phyloP scores from a whole-genome alignment of 92 coral and sea anemone genomes.

The Desmophyllum pertusum region DNA sequence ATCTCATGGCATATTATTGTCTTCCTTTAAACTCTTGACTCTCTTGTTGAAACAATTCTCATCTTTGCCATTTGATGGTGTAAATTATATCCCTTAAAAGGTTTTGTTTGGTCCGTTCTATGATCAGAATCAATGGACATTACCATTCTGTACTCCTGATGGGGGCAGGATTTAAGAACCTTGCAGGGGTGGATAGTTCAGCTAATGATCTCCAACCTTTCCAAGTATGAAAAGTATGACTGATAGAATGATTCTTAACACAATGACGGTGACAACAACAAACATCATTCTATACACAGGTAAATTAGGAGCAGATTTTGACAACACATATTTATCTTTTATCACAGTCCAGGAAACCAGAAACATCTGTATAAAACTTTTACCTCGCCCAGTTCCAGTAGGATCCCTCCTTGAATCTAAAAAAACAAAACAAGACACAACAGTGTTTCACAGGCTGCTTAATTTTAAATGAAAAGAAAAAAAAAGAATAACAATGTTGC shows the following conservation, averaged over 20 bases:
- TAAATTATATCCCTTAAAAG: too few relatives aligned
- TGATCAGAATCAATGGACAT: background rate
- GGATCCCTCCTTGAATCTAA: conserved; percentile 99
- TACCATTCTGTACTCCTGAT: background rate
- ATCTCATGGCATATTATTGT: too few relatives aligned
- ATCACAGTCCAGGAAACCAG: background rate
- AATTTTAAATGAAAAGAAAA: too few relatives aligned
- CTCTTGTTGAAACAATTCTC: background rate
- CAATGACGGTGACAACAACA: too few relatives aligned
- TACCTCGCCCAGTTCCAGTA: conserved; percentile 95
- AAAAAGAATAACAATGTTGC: too few relatives aligned
- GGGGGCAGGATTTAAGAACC: background rate
- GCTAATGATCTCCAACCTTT: background rate
- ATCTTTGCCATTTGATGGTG: background rate
- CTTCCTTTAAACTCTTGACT: too few relatives aligned
- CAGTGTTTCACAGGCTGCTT: too few relatives aligned
- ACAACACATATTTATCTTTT: background rate
- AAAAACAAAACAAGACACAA: background rate
- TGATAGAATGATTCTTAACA: background rate
- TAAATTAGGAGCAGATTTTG: background rate
- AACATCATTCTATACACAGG: too few relatives aligned
- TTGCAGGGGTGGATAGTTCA: background rate
- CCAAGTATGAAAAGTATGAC: background rate
- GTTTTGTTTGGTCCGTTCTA: background rate
- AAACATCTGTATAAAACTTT: background rate